phyloP scores from a whole-genome alignment of 2,888 invertebrate genomes.

The Neoitamus cyanurus region DNA sequence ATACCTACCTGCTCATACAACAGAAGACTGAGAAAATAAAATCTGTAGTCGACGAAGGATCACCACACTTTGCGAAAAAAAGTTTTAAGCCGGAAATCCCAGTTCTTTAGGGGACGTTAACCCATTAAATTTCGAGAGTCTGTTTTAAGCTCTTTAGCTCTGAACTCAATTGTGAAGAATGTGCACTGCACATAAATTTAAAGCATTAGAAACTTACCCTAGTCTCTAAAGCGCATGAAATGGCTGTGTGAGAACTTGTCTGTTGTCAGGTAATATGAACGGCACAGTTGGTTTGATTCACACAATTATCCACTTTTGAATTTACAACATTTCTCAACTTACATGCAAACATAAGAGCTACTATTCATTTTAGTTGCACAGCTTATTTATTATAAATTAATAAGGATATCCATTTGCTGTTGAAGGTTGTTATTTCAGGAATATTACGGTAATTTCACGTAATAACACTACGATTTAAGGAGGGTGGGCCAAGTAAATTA shows the following conservation, averaged over 20 bases:
- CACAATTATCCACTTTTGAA: conserved; percentile 50
- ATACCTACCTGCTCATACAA: too few relatives aligned
- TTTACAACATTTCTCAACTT: conserved; percentile 47
- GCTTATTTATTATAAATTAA: conserved; percentile 10
- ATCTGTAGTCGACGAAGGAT: background rate
- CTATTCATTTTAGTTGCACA: background rate
- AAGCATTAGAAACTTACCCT: conserved; percentile 10
- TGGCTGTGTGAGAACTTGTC: conserved; percentile 8
- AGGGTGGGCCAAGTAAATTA: too few relatives aligned
- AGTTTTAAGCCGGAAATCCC: conserved; percentile 24
- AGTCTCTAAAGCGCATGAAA: background rate
- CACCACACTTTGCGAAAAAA: background rate
- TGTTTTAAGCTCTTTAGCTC: conserved; percentile 38
- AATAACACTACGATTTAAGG: background rate
- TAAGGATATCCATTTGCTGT: background rate
- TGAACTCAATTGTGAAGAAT: conserved; percentile 27
- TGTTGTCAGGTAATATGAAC: conserved; percentile 11
- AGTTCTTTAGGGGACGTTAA: conserved; percentile 36
- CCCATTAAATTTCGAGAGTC: conserved; percentile 27
- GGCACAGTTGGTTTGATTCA: conserved; percentile 36
- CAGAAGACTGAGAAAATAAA: background rate
- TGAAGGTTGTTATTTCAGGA: conserved; percentile 43
- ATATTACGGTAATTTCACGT: conserved; percentile 48
- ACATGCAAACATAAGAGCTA: background rate
- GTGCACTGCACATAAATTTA: conserved; percentile 14